Percentiles rank a stretch among this genome's conserved stretches.
These are phyloP conservation scores for Oryzaephilus surinamensis DNA, from an alignment of 1,140 invertebrate species.

Conservation along the genomic window DNA sequence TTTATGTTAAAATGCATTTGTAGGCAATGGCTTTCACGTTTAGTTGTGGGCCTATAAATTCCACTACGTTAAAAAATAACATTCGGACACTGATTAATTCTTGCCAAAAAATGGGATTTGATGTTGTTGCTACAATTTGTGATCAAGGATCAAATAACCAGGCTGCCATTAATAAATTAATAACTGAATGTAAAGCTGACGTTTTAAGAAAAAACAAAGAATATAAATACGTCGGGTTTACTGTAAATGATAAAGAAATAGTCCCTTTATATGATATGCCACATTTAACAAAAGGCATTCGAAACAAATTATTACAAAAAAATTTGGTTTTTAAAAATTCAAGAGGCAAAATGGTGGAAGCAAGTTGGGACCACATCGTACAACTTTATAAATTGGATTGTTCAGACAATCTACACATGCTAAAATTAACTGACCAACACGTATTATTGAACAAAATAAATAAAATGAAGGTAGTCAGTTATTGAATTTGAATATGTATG, in stretches of 20 bases:
- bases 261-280: slow-evolving; percentile 29
- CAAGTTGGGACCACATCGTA: slow-evolving; percentile 2
- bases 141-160: slow-evolving; percentile 13
- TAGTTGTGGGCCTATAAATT: slow-evolving; percentile 17
- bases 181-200: slow-evolving; percentile 8
- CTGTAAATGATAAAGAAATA: slow-evolving; percentile 20
- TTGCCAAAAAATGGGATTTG: slow-evolving; percentile 9
- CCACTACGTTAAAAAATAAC: slow-evolving; percentile 11
- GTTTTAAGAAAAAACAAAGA: slow-evolving; percentile 11
- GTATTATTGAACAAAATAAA: slow-evolving; percentile 4
- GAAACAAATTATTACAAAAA: slow-evolving; percentile 18
- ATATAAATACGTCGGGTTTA: slow-evolving; percentile 15
- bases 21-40: slow-evolving; percentile 20
- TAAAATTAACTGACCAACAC: slow-evolving; percentile 8
- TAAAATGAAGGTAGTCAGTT: slow-evolving; percentile 14
- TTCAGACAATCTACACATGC: neutral
- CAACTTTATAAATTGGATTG: neutral
- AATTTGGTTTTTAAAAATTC: slow-evolving; percentile 1
- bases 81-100: slow-evolving; percentile 13
- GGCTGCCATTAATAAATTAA: slow-evolving; percentile 13
- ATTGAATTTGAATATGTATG: too few species aligned
- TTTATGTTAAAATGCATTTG: slow-evolving; percentile 28
- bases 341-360: neutral
- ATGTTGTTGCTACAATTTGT: slow-evolving; percentile 13
- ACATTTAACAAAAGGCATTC: slow-evolving; percentile 28